phyloP scores from a whole-genome alignment of 2,113 vertebrate species.

The Colossoma macropomum region DNA sequence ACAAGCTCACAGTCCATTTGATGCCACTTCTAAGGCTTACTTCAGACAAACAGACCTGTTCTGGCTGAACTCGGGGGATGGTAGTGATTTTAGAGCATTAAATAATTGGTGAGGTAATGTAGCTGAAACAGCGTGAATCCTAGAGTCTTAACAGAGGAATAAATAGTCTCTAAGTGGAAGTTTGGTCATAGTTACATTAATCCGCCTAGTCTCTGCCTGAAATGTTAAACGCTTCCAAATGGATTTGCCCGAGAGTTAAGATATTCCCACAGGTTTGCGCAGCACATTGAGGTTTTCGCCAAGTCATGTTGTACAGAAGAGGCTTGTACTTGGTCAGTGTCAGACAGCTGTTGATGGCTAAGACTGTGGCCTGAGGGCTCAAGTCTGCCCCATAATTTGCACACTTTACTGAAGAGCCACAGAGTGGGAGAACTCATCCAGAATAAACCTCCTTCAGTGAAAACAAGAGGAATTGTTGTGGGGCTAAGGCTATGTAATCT shows the following conservation, averaged over 20 bases:
- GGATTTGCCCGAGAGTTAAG: neutral
- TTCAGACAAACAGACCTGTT: constrained; percentile 22
- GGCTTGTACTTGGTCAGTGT: neutral
- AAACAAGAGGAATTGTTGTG: neutral
- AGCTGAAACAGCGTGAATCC: neutral
- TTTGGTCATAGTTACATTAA: neutral
- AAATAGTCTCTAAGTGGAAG: neutral
- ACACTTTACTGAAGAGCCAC: neutral
- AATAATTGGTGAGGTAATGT: constrained; percentile 26
- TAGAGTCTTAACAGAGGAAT: neutral
- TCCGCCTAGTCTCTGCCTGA: neutral
- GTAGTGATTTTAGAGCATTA: constrained; percentile 25
- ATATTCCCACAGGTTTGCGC: neutral
- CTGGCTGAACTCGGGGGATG: neutral
- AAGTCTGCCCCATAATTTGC: neutral
- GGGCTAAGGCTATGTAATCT: neutral
- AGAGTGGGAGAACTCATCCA: neutral
- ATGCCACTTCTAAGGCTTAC: constrained; percentile 22
- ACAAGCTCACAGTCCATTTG: neutral
- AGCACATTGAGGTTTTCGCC: neutral
- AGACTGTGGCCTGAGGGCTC: no score
- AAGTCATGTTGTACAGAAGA: neutral
- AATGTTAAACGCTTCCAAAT: neutral
- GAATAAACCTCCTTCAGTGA: neutral
- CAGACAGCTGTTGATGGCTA: neutral